These are phyloP conservation scores for Maccullochella peelii DNA, from an alignment of 2,113 vertebrate species.

Conservation along the genomic window DNA sequence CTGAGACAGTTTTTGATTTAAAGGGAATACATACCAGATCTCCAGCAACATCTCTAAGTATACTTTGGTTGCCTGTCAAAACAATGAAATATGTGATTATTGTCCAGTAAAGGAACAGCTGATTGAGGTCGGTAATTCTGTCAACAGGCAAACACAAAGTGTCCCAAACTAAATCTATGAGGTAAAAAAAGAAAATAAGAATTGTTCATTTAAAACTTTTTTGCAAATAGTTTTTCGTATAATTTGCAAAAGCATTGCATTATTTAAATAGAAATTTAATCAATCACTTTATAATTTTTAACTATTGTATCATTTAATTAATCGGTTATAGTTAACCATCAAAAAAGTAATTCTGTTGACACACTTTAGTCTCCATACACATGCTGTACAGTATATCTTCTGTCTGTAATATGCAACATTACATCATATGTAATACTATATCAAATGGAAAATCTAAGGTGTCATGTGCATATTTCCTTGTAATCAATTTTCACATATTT, in stretches of 20 bases:
- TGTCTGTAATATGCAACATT: not conserved
- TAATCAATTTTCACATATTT: not conserved
- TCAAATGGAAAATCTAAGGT: not conserved
- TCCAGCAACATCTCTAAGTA: constrained; percentile 91
- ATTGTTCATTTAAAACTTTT: not conserved
- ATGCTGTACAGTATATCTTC: not conserved
- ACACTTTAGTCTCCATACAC: not conserved
- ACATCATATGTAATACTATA: not conserved
- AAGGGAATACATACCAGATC: constrained; percentile 89
- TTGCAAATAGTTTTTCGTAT: too few species aligned
- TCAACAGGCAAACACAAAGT: not conserved
- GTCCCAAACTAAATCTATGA: not conserved
- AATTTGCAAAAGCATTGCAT: not conserved
- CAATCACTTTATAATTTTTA: not conserved
- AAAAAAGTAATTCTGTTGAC: not conserved
- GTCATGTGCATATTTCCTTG: not conserved
- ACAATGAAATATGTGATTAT: constrained; percentile 50
- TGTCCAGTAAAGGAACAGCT: not conserved
- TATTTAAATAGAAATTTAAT: not conserved
- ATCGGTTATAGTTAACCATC: not conserved
- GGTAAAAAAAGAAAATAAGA: not conserved
- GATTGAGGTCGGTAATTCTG: not conserved
- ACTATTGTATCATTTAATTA: not conserved
- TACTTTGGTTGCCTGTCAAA: constrained; percentile 91
- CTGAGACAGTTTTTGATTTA: not conserved